Base-by-base conservation (phyloP, 2,113 vertebrate species). In the Rhynchopsitta pachyrhyncha region DNA sequence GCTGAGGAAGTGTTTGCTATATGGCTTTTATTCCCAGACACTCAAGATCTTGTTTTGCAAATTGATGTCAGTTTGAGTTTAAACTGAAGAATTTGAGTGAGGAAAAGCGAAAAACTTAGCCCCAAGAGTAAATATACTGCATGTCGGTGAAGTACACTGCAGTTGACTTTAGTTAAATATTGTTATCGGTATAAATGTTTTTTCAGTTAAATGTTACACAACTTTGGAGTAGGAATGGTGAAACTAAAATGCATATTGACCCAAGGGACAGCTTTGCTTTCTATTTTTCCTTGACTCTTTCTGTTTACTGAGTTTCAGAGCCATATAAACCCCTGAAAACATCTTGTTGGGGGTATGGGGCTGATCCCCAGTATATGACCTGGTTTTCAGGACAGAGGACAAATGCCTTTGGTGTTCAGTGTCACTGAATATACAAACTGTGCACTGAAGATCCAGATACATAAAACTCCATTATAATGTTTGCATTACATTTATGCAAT, bases 121-220 rank as follows among this genome's bases (percentile, higher is more conserved):
- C 46, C 60, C 13, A 25, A 64, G 63, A 82, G 85, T 57, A 84
- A 96, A 96, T 49, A 92, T 1, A 15, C 35, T 76, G 59, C 71
- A 80, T 69, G 35, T 91, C 3, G 2, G 63, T 85, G 74, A 95
- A 93, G 94, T 49, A 10, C 41, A 28, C 69, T 82, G 50, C 53
- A 55, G 60, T 86, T 92, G 74, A 28, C 47, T 87, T 88, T 49
- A 66, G 90, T 96, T 91, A 97, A 94, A 95, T 92, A 96, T 90
- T 96, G 79, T 29, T 81, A 35, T 7, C 52, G 33, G 59, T 97
- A 91, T 81, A 89, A 85, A 92, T 86, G 46, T 46, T 84, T 92
- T 75, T 93, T 57, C 78, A 85, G 92, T 91, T 94, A 93, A 96
- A 85, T 59, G 76, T 96, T 95, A 82, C 77, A 89, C 91, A 95